A percentile compares a stretch with the other conserved stretches of the same genome.
phyloP scores from a whole-genome alignment of 2,888 invertebrate species.

The Cetonia aurata region DNA sequence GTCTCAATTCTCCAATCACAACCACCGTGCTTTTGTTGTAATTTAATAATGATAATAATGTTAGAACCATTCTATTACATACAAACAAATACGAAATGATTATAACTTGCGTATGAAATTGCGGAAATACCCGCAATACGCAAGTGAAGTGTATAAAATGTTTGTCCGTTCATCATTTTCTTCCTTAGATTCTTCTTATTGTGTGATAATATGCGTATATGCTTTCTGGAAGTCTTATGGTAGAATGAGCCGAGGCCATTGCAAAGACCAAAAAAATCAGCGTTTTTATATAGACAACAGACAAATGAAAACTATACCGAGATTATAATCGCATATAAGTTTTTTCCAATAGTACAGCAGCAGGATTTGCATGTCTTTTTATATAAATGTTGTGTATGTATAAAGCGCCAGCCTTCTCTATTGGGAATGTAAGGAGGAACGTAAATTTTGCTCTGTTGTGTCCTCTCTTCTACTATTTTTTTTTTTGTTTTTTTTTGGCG shows the following conservation, averaged over 20 bases:
- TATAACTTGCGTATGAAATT: slow-evolving; percentile 24
- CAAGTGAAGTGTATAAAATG: slow-evolving; percentile 43
- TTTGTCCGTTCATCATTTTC: slow-evolving; percentile 41
- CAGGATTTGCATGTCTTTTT: slow-evolving; percentile 9
- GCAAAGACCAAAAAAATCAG: slow-evolving; percentile 44
- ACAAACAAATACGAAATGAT: slow-evolving; percentile 38
- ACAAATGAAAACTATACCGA: slow-evolving; percentile 39
- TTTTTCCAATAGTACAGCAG: slow-evolving; percentile 36
- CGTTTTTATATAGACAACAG: slow-evolving; percentile 33
- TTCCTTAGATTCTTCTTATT: slow-evolving; percentile 44
- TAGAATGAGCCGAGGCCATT: slow-evolving; percentile 57
- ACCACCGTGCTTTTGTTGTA: neutral
- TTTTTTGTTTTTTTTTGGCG: slow-evolving; percentile 21
- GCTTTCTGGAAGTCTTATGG: slow-evolving; percentile 59
- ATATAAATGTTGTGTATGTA: slow-evolving; percentile 18
- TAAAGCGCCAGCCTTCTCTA: neutral
- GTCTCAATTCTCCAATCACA: too few species aligned
- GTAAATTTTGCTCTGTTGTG: neutral
- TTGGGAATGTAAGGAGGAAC: neutral
- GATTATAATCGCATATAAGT: slow-evolving; percentile 26
- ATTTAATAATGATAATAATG: slow-evolving; percentile 16
- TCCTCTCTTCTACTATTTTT: neutral
- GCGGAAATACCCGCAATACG: slow-evolving; percentile 43
- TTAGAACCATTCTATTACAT: neutral
- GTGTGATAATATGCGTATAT: slow-evolving; percentile 52